phyloP scores from a whole-genome alignment of 64 coral and sea anemone species.

The Trachythela sp. region DNA sequence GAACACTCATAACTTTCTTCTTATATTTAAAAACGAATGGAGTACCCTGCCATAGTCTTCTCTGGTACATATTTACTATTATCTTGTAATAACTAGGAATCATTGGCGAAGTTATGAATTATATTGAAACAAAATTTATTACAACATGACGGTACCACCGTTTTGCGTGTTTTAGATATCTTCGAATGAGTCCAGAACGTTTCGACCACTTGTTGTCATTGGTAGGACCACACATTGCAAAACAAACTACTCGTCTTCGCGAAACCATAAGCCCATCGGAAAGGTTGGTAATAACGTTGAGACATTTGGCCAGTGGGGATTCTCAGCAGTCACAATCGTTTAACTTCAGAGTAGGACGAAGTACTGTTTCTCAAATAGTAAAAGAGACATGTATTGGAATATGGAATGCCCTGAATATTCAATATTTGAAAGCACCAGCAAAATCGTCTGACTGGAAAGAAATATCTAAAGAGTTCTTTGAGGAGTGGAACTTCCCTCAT shows the following conservation, averaged over 20 bases:
- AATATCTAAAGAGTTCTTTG: not conserved
- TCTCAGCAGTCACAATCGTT: constrained; percentile 25
- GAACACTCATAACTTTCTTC: too few relatives aligned
- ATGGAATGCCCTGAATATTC: constrained; percentile 23
- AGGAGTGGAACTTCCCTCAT: not conserved
- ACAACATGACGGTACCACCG: too few relatives aligned
- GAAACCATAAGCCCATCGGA: not conserved
- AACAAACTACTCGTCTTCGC: not conserved
- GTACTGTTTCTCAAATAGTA: constrained; percentile 26
- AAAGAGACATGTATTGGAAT: constrained; percentile 26
- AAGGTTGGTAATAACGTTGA: not conserved
- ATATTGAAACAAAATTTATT: too few relatives aligned
- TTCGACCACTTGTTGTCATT: not conserved
- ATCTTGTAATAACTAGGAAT: too few relatives aligned
- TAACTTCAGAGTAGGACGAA: constrained; percentile 35
- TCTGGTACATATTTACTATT: too few relatives aligned
- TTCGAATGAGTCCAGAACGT: not conserved
- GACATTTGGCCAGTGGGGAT: constrained; percentile 14
- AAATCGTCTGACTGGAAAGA: not conserved
- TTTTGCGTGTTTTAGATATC: not conserved
- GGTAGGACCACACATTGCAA: not conserved
- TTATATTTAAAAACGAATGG: too few relatives aligned
- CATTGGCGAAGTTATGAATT: too few relatives aligned
- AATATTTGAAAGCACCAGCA: constrained; percentile 39
- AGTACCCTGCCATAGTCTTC: too few relatives aligned